These are phyloP conservation scores for Bufotes viridis DNA, from an alignment of 2,797 vertebrate genomes.

Conservation along the genomic window DNA sequence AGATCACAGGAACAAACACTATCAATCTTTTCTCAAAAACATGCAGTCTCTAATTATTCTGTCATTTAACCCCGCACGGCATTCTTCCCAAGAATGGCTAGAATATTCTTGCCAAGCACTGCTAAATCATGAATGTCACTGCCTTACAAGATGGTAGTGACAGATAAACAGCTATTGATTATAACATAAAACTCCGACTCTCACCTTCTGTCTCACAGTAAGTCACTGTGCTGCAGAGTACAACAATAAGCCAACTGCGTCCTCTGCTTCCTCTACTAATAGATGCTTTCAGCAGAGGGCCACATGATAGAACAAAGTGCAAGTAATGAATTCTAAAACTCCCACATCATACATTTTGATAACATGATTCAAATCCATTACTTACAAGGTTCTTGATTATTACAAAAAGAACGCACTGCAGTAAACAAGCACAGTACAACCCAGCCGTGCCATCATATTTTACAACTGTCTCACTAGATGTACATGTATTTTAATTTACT, in stretches of 20 bases:
- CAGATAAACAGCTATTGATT: not conserved
- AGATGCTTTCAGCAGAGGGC: not conserved
- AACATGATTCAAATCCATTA: not conserved
- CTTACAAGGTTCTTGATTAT: not conserved
- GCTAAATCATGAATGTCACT: not conserved
- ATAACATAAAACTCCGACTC: not conserved
- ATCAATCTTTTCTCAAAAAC: not conserved
- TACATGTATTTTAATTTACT: not conserved
- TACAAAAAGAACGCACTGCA: not conserved
- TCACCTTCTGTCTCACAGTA: not conserved
- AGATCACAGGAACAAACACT: conserved; percentile 38
- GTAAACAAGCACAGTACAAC: not conserved
- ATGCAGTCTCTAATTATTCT: not conserved
- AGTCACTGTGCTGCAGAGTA: not conserved
- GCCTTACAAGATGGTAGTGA: not conserved
- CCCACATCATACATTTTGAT: not conserved
- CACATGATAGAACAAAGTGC: not conserved
- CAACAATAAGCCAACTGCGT: not conserved
- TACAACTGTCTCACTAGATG: not conserved
- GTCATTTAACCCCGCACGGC: not conserved
- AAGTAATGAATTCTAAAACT: not conserved
- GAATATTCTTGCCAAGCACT: not conserved
- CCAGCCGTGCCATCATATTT: not conserved
- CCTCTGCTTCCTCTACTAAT: not conserved
- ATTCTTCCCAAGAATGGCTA: not conserved